A percentile compares a stretch with the other conserved stretches of the same genome.
phyloP scores from a whole-genome alignment of 2,888 invertebrate genomes.

The Linyphia triangularis region DNA sequence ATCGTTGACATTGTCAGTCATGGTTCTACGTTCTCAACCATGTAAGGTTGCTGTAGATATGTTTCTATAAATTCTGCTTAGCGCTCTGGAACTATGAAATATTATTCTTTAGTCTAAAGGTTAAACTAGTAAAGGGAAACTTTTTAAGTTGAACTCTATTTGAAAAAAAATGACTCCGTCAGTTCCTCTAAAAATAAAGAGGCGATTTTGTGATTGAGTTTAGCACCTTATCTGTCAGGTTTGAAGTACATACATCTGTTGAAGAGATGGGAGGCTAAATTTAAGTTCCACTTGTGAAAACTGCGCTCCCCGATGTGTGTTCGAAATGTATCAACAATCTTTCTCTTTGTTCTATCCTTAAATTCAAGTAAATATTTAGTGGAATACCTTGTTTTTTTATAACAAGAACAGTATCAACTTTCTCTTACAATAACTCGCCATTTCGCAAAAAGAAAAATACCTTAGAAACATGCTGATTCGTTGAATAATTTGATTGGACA shows the following conservation, averaged over 20 bases:
- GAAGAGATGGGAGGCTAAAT: slow-evolving; percentile 41
- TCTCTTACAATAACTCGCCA: too few relatives aligned
- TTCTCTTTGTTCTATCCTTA: slow-evolving; percentile 11
- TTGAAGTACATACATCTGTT: slow-evolving; percentile 57
- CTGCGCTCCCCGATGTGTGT: background rate
- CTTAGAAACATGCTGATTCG: too few relatives aligned
- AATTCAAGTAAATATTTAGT: background rate
- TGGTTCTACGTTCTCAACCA: too few relatives aligned
- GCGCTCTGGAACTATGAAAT: too few relatives aligned
- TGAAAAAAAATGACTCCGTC: slow-evolving; percentile 20
- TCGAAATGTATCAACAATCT: slow-evolving; percentile 16
- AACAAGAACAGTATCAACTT: background rate
- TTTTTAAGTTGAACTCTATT: slow-evolving; percentile 30
- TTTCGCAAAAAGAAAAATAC: too few relatives aligned
- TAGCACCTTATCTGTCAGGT: slow-evolving; percentile 60
- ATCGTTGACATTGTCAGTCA: too few relatives aligned
- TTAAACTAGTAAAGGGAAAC: slow-evolving; percentile 1
- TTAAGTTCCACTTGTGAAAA: slow-evolving; percentile 46
- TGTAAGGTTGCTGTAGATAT: too few relatives aligned
- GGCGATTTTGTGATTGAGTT: slow-evolving; percentile 41
- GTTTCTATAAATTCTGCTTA: too few relatives aligned
- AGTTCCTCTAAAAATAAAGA: slow-evolving; percentile 43
- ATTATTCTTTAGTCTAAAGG: too few relatives aligned
- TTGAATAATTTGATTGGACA: too few relatives aligned
- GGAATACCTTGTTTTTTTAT: background rate